Evolutionary conservation across 2,888 invertebrate genomes (phyloP).

Genomic region (Dermolepida albohirtum): DNA sequence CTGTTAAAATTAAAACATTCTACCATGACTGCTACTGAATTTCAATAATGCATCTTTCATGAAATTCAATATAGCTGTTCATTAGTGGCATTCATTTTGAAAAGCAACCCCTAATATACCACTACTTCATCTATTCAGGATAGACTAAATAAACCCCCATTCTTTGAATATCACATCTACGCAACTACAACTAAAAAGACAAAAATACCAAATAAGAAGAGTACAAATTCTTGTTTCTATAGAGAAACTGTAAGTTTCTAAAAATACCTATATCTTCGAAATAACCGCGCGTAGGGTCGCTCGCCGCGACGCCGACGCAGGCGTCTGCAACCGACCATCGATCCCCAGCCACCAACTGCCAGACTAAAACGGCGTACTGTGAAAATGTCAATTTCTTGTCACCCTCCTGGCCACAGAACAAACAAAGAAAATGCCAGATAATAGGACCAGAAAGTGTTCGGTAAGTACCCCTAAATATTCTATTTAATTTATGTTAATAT

Average conservation of each 20-base stretch:
- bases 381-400: constrained; percentile 64
- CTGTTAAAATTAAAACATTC: too few species aligned
- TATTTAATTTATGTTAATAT: not conserved
- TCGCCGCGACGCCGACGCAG: constrained; percentile 55
- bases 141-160: too few species aligned
- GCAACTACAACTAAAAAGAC: not conserved
- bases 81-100: too few species aligned
- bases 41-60: too few species aligned
- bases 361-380: constrained; percentile 46
- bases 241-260: constrained; percentile 21
- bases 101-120: too few species aligned
- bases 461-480: constrained; percentile 53
- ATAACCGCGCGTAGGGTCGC: constrained; percentile 47
- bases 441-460: constrained; percentile 55
- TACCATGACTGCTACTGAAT: too few species aligned
- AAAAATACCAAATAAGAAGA: not conserved
- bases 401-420: constrained; percentile 57
- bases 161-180: too few species aligned
- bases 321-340: constrained; percentile 51
- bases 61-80: too few species aligned
- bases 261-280: constrained; percentile 45
- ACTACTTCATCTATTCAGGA: too few species aligned
- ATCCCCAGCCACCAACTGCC: constrained; percentile 49
- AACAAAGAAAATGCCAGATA: constrained; percentile 63
- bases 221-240: not conserved